Evolutionary conservation across 2,113 vertebrate genomes (phyloP), one percentile per base, ranked within the genome.

Genomic region (Ivindomyrus marchei): DNA sequence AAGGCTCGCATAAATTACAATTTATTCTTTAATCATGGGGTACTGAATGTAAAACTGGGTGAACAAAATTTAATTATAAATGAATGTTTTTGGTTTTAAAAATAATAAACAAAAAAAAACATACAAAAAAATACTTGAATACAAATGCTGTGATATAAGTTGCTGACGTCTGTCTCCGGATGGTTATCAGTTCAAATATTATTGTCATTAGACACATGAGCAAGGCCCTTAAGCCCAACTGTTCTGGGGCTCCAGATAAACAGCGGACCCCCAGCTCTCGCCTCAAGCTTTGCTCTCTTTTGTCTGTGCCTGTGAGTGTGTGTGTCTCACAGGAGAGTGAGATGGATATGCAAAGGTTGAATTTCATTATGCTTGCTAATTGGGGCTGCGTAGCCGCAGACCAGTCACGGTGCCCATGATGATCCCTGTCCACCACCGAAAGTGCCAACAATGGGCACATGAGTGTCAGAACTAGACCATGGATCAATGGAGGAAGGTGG

Each of bases 11-110:
- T 24, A 88, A 56, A 88, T 58, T 17, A 53, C 15, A 9, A 58
- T 39, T 58, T 36, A 58, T 42, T 93, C 56, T n/a, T 62, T 62
- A 62, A 62, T n/a, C 21, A 1, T 62, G 56, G 56, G 0, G 92
- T 92, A 27, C 8, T 27, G 62, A 66, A 66, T 27, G 2, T 27
- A 27, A 66, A 66, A 27, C 62, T 66, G 9, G n/a, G n/a, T 66
- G 58, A n/a, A n/a, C 1, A 3, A 70, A 70, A 31, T 13, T 31
- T 10, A 70, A 31, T 31, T 70, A 13, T 70, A 31, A 31, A 31
- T 3, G n/a, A 27, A 31, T 31, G 62, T 70, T 70, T 70, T 70
- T 11, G n/a, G n/a, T 70, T 53, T 53, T 53, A 53, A 53, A 53
- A 52, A 52, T 4, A 49, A 49, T 42, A 42, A 42, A 39, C 36